Evolutionary conservation across 2,888 invertebrate genomes (phyloP), one percentile per base, ranked within the genome.

Genomic region (Catonia carolina): DNA sequence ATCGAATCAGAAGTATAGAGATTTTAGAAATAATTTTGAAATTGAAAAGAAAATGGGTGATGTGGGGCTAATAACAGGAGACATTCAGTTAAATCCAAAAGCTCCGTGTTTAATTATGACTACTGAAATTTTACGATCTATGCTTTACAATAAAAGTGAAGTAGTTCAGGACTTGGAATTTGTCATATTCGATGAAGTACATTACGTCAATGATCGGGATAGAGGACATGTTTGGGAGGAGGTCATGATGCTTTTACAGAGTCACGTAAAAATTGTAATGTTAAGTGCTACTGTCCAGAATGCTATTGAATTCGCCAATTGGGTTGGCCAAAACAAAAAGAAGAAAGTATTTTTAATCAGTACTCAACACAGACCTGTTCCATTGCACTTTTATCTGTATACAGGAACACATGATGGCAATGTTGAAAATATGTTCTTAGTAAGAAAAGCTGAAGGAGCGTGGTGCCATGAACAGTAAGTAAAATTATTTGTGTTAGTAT

Each of bases 151-250:
- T 37, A 51, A 56, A 10, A 61, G 59, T n/a, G 97, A 98, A 68
- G 86, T 95, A 53, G 88, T 96, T 0, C 81, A 96, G 42, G 98
- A 99, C 72, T 76, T 99, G 54, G 98, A 99, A 72, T 99, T 94
- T 77, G 99, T 99, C 2, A 93, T 99, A 67, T 99, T 99, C 71
- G 99, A 99, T 73, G 99, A 99, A 76, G 96, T 98, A 6, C 99
- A 99, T 72, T 99, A 99, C 69, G 93, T 99, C 62, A 99, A 98
- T 72, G 94, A 99, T 74, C 82, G 85, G 39, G 93, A 95, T 76
- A 78, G 99, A 61, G 99, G 99, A 10, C 95, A 98, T 69, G 99
- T 99, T 0, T 99, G 99, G 99, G 99, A 99, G 73, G 98, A 99
- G 74, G 95, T 94, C 0, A 77, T 99, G 2, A 99, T 99, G 66